Conservation (phyloP, 2,888 invertebrate genomes). For the Pachliopta kotzebuea region DNA sequence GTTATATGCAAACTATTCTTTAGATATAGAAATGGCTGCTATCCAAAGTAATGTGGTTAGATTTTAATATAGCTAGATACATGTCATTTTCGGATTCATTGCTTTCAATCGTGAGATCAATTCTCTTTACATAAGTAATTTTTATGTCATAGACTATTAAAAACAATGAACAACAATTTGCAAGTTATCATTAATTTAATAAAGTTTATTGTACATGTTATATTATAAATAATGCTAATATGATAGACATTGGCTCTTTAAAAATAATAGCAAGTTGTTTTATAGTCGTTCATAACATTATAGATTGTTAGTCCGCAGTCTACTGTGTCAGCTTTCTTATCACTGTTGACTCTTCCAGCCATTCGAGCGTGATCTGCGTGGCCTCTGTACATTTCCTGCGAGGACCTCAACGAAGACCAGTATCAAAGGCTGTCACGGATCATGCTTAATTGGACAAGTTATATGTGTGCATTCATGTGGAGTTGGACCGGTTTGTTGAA, state of each 20-base stretch:
- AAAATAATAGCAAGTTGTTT: constrained; percentile 2
- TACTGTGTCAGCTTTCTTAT: constrained; percentile 69
- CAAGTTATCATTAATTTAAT: background rate
- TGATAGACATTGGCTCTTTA: background rate
- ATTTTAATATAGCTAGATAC: no score
- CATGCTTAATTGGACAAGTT: constrained; percentile 69
- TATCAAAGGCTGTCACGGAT: constrained; percentile 64
- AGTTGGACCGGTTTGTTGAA: constrained; percentile 68
- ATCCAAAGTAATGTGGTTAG: no score
- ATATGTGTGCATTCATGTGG: constrained; percentile 70
- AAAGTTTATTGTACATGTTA: background rate
- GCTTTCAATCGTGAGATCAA: no score
- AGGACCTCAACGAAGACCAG: constrained; percentile 50
- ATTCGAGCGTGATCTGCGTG: constrained; percentile 52
- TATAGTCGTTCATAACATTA: constrained; percentile 36
- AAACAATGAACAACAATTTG: no score
- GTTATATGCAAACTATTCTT: no score
- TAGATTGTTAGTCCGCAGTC: constrained; percentile 39
- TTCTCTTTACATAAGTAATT: background rate
- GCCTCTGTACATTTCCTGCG: constrained; percentile 45
- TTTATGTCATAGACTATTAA: background rate
- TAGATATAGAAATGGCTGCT: no score
- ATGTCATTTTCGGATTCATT: no score
- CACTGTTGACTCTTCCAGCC: constrained; percentile 60
- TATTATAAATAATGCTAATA: constrained; percentile 2